These are phyloP conservation scores for Perdita meconis DNA, from an alignment of 2,888 invertebrate species.

Conservation along the genomic window DNA sequence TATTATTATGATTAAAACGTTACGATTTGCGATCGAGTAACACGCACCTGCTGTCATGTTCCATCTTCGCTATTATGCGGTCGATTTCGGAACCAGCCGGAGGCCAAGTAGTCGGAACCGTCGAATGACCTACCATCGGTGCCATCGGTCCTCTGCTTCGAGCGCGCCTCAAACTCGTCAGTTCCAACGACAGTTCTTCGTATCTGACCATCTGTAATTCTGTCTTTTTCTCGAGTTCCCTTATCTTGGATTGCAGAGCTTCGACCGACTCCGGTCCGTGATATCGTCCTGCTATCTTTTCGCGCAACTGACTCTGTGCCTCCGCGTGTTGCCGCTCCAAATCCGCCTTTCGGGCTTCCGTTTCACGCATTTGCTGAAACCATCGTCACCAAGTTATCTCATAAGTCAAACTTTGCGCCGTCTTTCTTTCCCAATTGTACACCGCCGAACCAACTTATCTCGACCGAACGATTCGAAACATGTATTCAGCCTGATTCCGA, in stretches of 20 bases:
- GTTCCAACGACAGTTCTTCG: conserved; percentile 95
- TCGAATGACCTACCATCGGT: conserved; percentile 81
- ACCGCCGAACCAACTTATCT: too few relatives aligned
- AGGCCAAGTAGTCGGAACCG: conserved; percentile 84
- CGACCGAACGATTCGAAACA: too few relatives aligned
- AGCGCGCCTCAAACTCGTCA: conserved; percentile 89
- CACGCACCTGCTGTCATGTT: conserved; percentile 87
- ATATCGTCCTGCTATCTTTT: conserved; percentile 85
- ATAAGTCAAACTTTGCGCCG: too few relatives aligned
- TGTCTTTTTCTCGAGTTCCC: conserved; percentile 97
- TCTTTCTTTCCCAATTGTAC: too few relatives aligned
- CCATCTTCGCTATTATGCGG: conserved; percentile 97
- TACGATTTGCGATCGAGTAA: too few relatives aligned
- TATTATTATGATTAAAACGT: too few relatives aligned
- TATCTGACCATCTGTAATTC: conserved; percentile 89
- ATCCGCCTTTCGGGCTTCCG: conserved; percentile 91
- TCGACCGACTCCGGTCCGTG: conserved; percentile 88
- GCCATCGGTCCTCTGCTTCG: conserved; percentile 83
- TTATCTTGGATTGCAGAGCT: conserved; percentile 92
- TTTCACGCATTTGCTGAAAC: conserved; percentile 89
- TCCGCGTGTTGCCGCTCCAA: conserved; percentile 92
- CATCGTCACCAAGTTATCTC: background rate
- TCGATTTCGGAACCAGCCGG: conserved; percentile 91
- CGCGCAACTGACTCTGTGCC: conserved; percentile 89
- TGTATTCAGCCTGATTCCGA: too few relatives aligned